phyloP scores from a whole-genome alignment of 2,113 vertebrate genomes.

The Balaenoptera acutorostrata region DNA sequence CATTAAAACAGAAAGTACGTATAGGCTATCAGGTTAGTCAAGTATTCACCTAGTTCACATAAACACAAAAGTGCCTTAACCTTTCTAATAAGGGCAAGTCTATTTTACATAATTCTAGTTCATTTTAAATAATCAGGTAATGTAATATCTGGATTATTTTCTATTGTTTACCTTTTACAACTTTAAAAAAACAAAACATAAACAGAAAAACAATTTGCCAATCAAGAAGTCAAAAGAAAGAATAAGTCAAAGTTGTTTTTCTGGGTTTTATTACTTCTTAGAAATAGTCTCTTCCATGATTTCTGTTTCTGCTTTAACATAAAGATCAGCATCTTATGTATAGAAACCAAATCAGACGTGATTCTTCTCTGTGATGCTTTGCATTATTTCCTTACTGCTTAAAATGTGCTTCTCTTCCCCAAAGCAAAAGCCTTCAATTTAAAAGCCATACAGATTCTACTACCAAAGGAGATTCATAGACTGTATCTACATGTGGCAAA shows the following conservation, averaged over 20 bases:
- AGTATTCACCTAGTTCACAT: background rate
- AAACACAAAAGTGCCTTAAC: background rate
- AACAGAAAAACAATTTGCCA: background rate
- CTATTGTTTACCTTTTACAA: background rate
- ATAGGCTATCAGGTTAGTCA: background rate
- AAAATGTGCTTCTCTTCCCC: background rate
- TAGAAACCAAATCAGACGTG: slow-evolving; percentile 30
- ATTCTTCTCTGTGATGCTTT: slow-evolving; percentile 40
- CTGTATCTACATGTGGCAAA: background rate
- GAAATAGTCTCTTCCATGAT: slow-evolving; percentile 22
- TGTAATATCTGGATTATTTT: background rate
- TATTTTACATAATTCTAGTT: background rate
- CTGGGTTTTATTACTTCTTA: slow-evolving; percentile 29
- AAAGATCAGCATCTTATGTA: slow-evolving; percentile 41
- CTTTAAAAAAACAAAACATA: background rate
- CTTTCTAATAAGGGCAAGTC: background rate
- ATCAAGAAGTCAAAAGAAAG: slow-evolving; percentile 31
- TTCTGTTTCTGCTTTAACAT: slow-evolving; percentile 48
- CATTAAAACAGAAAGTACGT: background rate
- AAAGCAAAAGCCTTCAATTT: background rate
- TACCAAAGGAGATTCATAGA: background rate
- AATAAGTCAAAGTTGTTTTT: slow-evolving; percentile 21
- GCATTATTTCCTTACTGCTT: slow-evolving; percentile 36
- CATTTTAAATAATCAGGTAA: background rate
- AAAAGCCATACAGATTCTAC: background rate